These are phyloP conservation scores for Boloria selene DNA, from an alignment of 2,888 invertebrate species.

Conservation along the genomic window DNA sequence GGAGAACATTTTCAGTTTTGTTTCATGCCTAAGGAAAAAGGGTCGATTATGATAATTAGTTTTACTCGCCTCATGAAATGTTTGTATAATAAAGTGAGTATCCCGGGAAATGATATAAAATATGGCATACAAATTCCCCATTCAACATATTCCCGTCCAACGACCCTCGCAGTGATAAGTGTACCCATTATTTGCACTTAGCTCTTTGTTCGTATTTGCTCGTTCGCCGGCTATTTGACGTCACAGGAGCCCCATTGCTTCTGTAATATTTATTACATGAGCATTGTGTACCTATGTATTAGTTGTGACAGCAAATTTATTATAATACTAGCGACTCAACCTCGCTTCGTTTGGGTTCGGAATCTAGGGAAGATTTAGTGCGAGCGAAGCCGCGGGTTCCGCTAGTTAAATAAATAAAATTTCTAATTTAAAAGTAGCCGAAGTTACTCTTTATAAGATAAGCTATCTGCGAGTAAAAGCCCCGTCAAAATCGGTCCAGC, in stretches of 20 bases:
- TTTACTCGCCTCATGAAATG: too few relatives aligned
- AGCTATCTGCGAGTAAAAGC: too few relatives aligned
- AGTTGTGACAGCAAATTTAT: not conserved
- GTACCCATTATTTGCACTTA: slow-evolving; percentile 62
- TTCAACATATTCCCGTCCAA: slow-evolving; percentile 28
- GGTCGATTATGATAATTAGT: not conserved
- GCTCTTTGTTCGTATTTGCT: slow-evolving; percentile 55
- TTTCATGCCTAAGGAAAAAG: not conserved
- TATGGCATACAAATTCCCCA: slow-evolving; percentile 17
- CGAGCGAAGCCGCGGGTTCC: too few relatives aligned
- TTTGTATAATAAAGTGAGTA: not conserved
- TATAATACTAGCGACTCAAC: too few relatives aligned
- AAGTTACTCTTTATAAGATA: too few relatives aligned
- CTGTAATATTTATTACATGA: slow-evolving; percentile 36
- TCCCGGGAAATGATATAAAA: slow-evolving; percentile 11
- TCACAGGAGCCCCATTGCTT: slow-evolving; percentile 35
- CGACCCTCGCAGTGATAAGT: slow-evolving; percentile 41
- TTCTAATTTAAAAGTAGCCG: too few relatives aligned
- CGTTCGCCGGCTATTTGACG: slow-evolving; percentile 52
- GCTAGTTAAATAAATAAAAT: too few relatives aligned
- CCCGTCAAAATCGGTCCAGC: too few relatives aligned
- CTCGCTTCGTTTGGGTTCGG: too few relatives aligned
- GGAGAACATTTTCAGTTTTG: not conserved
- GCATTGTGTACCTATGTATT: slow-evolving; percentile 2
- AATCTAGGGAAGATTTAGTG: too few relatives aligned